Conservation (phyloP, 1,140 invertebrate species). For the Asbolus verrucosus region DNA sequence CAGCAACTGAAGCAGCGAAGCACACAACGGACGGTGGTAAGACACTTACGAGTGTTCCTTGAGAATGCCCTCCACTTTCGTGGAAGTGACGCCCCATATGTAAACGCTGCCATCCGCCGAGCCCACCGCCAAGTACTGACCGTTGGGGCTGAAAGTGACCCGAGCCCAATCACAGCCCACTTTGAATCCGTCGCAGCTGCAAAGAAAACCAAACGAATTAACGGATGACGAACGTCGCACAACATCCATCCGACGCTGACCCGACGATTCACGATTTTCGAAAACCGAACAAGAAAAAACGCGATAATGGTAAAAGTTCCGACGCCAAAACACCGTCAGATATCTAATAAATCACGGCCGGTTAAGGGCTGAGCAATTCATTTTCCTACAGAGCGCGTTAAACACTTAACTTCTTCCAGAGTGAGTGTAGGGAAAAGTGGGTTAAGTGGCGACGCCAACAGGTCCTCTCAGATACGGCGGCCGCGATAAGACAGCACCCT, state of each 20-base stretch:
- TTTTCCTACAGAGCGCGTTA: conserved; percentile 49
- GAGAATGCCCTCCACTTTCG: conserved; percentile 83
- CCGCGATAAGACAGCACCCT: conserved; percentile 41
- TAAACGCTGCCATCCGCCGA: conserved; percentile 91
- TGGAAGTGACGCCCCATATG: conserved; percentile 88
- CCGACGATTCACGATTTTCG: conserved; percentile 2
- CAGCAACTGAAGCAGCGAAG: too few relatives aligned
- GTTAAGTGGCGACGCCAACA: conserved; percentile 54
- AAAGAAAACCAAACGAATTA: conserved; percentile 62
- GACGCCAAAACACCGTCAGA: conserved; percentile 47
- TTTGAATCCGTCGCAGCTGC: conserved; percentile 93
- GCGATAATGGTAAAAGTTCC: conserved; percentile 50
- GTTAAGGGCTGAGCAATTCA: conserved; percentile 40
- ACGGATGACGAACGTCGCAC: too few relatives aligned
- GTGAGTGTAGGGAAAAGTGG: conserved; percentile 43
- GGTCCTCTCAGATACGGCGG: conserved; percentile 48
- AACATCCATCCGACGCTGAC: conserved; percentile 10
- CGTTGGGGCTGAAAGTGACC: conserved; percentile 92
- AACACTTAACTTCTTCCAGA: conserved; percentile 41
- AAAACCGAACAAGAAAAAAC: conserved; percentile 36
- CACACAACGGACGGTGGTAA: too few relatives aligned
- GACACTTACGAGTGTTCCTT: conserved; percentile 89
- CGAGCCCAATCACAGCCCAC: conserved; percentile 94
- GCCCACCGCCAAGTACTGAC: conserved; percentile 88
- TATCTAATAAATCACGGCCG: conserved; percentile 48